These are phyloP conservation scores for Drosophila pectinifera DNA, from an alignment of 1,140 invertebrate species.

Conservation along the genomic window DNA sequence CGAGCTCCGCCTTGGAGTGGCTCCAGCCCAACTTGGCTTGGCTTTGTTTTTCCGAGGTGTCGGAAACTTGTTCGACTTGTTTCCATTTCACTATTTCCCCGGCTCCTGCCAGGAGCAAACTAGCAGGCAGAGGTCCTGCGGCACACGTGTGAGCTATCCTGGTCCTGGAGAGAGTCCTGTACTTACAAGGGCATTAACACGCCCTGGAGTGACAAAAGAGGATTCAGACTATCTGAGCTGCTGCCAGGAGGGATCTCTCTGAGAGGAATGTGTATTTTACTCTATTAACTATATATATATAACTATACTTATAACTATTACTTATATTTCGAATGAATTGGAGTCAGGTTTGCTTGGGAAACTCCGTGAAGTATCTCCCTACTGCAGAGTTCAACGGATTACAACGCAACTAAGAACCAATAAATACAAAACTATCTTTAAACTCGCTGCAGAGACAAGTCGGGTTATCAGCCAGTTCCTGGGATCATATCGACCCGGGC, in stretches of 20 bases:
- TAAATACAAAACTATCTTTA: slow-evolving; percentile 7
- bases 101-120: slow-evolving; percentile 44
- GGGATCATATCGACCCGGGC: background rate
- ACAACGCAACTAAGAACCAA: background rate
- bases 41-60: slow-evolving; percentile 74
- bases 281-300: too few species aligned
- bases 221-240: background rate
- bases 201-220: background rate
- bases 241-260: background rate
- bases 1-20: slow-evolving; percentile 44
- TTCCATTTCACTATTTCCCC: slow-evolving; percentile 73
- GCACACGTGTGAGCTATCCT: slow-evolving; percentile 40
- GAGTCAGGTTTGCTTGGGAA: too few species aligned
- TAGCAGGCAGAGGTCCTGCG: slow-evolving; percentile 42
- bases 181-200: slow-evolving; percentile 34
- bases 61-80: slow-evolving; percentile 83
- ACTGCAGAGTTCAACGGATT: too few species aligned
- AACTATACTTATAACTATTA: too few species aligned
- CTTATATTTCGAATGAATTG: too few species aligned
- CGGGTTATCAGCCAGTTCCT: slow-evolving; percentile 12
- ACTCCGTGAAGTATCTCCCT: too few species aligned
- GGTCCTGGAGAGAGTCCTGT: slow-evolving; percentile 29
- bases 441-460: background rate
- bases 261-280: too few species aligned
- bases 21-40: slow-evolving; percentile 27